Evolutionary conservation across 2,797 vertebrate species (phyloP), one percentile per base, ranked within the genome.

Genomic region (Anguilla pacifica): DNA sequence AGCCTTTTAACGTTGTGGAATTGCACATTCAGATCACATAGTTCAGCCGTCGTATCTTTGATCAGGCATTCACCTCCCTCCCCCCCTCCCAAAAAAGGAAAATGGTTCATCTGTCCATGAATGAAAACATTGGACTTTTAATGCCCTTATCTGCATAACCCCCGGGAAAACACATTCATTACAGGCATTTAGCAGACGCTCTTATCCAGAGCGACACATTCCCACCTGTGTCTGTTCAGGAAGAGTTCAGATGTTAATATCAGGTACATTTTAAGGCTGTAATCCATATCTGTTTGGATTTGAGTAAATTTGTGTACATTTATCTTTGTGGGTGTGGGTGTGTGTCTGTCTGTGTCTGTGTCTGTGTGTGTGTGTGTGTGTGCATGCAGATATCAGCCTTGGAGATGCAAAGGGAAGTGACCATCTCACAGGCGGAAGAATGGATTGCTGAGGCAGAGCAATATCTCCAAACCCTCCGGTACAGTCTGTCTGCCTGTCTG

Each of bases 381-480:
- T 90, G 85, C 86, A 86, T 88, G 67, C 88, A 93, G 95, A 88
- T 92, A 0, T 22, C 79, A 0, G 93, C 92, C 0, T 86, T 96
- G 88, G 94, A 95, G 79, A 93, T 90, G 89, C 93, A 96, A 92
- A 90, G 92, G 51, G 93, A 95, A 7, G 87, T 91, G 1, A 89
- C 92, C 46, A 88, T 94, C 91, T 86, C 89, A 35, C 91, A 84
- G 86, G 91, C 95, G 17, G 92, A 95, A 22, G 90, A 91, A 89
- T 97, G 96, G 96, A 87, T 92, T 11, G 88, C 35, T 6, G 94
- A 95, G 89, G 95, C 95, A 85, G 89, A 82, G 0, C 92, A 91
- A 91, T 96, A 96, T 89, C 91, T 95, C 70, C 87, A 6, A 46
- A 64, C 57, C 0, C 88, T 96, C 64, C 57, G 89, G 93, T 92